phyloP scores from a whole-genome alignment of 2,888 invertebrate genomes.

The Panzeria rudis region DNA sequence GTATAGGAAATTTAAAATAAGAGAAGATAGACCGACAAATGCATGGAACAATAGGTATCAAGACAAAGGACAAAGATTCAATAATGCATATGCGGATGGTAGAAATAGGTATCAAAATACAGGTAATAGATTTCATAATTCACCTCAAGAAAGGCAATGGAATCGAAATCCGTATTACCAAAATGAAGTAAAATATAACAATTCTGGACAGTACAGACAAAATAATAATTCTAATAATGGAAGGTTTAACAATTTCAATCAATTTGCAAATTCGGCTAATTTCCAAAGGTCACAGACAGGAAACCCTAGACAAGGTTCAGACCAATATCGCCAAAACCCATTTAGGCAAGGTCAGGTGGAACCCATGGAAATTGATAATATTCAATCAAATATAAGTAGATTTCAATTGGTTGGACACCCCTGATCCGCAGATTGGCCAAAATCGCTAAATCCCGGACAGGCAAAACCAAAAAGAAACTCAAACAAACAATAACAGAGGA shows the following conservation, averaged over 20 bases:
- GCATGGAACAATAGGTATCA: not conserved
- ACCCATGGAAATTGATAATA: too few species aligned
- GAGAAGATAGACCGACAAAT: too few species aligned
- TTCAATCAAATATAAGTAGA: not conserved
- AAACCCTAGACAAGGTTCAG: not conserved
- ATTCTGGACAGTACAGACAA: conserved; percentile 9
- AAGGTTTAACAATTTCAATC: conserved; percentile 1
- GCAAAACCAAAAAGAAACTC: conserved; percentile 43
- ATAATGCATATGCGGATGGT: not conserved
- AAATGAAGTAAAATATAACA: not conserved
- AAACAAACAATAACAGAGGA: not conserved
- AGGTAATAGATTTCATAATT: conserved; percentile 9
- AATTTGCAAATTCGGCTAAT: not conserved
- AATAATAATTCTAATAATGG: conserved; percentile 16
- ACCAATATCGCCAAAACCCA: conserved; percentile 9
- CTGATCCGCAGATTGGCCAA: conserved; percentile 40
- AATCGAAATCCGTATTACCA: conserved; percentile 12
- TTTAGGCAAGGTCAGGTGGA: too few species aligned
- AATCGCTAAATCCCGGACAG: conserved; percentile 39
- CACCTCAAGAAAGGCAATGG: conserved; percentile 4
- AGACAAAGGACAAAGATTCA: too few species aligned
- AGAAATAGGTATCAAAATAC: not conserved
- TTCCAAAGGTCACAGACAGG: not conserved
- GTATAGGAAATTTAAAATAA: conserved; percentile 4
- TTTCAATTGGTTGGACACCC: conserved; percentile 38